These are phyloP conservation scores for Glaucopsyche alexis DNA, from an alignment of 2,888 invertebrate genomes.

Conservation along the genomic window DNA sequence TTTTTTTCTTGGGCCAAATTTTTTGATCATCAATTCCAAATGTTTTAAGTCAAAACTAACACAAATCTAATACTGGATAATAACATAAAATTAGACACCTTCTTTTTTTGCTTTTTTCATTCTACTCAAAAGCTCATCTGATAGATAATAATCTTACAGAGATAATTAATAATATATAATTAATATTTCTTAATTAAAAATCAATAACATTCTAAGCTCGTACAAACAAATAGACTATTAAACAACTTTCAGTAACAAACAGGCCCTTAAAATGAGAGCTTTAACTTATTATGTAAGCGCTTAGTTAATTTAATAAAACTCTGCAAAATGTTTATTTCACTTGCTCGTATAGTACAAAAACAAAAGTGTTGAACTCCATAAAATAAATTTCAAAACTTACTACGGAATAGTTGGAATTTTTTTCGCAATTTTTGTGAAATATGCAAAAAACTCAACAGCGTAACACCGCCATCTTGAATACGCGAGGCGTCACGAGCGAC, in stretches of 20 bases:
- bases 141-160: too few species aligned
- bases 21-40: too few species aligned
- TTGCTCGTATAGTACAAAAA: slow-evolving; percentile 8
- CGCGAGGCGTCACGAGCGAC: slow-evolving; percentile 71
- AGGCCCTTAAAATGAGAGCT: neutral
- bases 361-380: neutral
- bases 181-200: neutral
- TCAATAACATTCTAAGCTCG: neutral
- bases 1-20: too few species aligned
- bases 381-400: slow-evolving; percentile 35
- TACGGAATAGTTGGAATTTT: slow-evolving; percentile 37
- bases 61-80: too few species aligned
- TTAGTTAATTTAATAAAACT: slow-evolving; percentile 9
- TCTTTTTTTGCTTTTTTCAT: too few species aligned
- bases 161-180: neutral
- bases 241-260: neutral
- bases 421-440: slow-evolving; percentile 41
- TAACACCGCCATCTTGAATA: slow-evolving; percentile 70
- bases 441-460: slow-evolving; percentile 43
- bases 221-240: neutral
- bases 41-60: too few species aligned
- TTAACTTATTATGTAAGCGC: slow-evolving; percentile 10
- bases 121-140: too few species aligned
- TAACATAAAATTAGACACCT: too few species aligned
- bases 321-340: slow-evolving; percentile 10